phyloP scores from a whole-genome alignment of 2,888 invertebrate species.

The Dendrolimus pini region DNA sequence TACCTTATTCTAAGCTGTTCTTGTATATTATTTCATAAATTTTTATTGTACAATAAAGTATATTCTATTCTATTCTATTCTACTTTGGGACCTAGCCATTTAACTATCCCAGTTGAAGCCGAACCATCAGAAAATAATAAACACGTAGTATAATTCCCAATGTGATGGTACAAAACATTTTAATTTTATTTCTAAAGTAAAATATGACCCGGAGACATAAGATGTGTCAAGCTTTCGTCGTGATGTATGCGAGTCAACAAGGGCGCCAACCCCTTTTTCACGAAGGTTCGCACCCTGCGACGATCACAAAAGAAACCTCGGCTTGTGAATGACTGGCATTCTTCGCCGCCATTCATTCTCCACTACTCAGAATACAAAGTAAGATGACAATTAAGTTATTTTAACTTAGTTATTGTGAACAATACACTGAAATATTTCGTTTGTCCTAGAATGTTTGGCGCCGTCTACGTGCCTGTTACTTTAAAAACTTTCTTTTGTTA shows the following conservation, averaged over 20 bases:
- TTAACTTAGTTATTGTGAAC: background rate
- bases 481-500: background rate
- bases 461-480: background rate
- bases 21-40: too few relatives aligned
- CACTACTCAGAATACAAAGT: background rate
- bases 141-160: too few relatives aligned
- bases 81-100: too few relatives aligned
- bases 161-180: too few relatives aligned
- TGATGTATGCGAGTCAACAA: conserved; percentile 12
- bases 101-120: too few relatives aligned
- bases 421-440: background rate
- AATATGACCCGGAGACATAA: too few relatives aligned
- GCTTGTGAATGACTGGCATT: conserved; percentile 21
- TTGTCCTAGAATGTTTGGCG: background rate
- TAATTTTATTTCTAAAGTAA: too few relatives aligned
- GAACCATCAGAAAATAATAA: too few relatives aligned
- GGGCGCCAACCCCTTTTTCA: conserved; percentile 27
- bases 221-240: too few relatives aligned
- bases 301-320: conserved; percentile 21
- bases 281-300: conserved; percentile 11
- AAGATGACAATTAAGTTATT: background rate
- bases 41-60: too few relatives aligned
- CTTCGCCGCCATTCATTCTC: conserved; percentile 22
- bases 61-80: too few relatives aligned
- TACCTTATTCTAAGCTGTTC: too few relatives aligned